phyloP scores from a whole-genome alignment of 2,888 invertebrate species.

The Halictus quadricinctus region DNA sequence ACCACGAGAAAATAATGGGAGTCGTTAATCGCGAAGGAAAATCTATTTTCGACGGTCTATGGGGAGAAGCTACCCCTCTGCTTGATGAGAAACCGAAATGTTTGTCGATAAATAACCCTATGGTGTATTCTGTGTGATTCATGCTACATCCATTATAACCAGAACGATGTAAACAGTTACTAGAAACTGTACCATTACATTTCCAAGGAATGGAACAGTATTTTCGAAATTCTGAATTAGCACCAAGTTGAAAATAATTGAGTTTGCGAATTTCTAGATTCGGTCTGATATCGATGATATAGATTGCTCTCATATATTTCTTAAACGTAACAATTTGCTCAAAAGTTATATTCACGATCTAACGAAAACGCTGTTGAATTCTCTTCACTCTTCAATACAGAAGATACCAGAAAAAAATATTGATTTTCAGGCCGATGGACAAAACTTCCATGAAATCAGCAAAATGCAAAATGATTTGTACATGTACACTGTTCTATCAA shows the following conservation, averaged over 20 bases:
- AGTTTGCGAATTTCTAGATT: no score
- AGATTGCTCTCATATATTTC: no score
- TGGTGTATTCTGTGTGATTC: not conserved
- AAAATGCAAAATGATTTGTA: no score
- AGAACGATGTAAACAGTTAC: not conserved
- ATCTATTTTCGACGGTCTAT: not conserved
- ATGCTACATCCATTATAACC: not conserved
- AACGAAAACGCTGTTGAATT: no score
- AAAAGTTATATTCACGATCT: no score
- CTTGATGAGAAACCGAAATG: not conserved
- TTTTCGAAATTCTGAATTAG: not conserved
- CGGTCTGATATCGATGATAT: no score
- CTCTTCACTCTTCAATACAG: not conserved
- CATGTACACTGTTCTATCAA: no score
- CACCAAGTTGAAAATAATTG: no score
- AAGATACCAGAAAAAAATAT: not conserved
- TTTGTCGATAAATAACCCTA: not conserved
- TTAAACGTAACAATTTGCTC: no score
- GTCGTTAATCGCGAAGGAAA: not conserved
- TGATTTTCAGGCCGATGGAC: not conserved
- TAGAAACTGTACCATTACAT: not conserved
- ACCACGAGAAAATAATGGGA: not conserved
- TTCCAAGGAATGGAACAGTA: no score
- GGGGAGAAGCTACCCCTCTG: not conserved
- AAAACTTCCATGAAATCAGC: not conserved